Conservation (phyloP, 64 coral and sea anemone species). For the Montipora sp. region DNA sequence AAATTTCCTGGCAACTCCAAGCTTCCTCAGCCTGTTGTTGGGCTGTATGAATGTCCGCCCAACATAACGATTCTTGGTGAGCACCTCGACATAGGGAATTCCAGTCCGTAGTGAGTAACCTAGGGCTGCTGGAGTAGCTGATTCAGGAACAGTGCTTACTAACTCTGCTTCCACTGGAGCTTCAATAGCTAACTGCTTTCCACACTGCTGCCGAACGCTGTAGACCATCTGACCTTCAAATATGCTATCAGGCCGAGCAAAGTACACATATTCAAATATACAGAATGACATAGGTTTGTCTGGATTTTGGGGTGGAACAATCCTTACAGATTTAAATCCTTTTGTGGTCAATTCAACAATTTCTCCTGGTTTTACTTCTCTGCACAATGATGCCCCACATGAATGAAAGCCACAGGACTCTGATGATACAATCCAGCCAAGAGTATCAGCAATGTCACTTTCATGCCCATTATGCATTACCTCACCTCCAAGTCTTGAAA, state of each 20-base stretch:
- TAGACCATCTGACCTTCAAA: slow-evolving; percentile 99
- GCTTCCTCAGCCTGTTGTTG: slow-evolving; percentile 74
- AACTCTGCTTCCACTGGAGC: slow-evolving; percentile 90
- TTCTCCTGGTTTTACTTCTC: slow-evolving; percentile 90
- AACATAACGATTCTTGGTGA: slow-evolving; percentile 98
- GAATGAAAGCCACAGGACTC: slow-evolving; percentile 95
- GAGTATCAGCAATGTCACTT: slow-evolving; percentile 37
- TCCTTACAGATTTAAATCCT: slow-evolving; percentile 72
- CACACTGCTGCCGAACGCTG: slow-evolving; percentile 79
- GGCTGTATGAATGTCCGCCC: slow-evolving; percentile 99
- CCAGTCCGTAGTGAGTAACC: slow-evolving; percentile 79
- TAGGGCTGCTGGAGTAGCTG: slow-evolving; percentile 91
- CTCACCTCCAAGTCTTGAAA: slow-evolving; percentile 20
- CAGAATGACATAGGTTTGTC: slow-evolving; percentile 81
- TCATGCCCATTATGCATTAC: slow-evolving; percentile 45
- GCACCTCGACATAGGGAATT: slow-evolving; percentile 94
- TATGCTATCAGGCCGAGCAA: slow-evolving; percentile 96
- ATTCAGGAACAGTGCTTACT: slow-evolving; percentile 97
- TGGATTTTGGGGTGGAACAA: slow-evolving; percentile 56
- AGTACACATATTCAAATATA: slow-evolving; percentile 98
- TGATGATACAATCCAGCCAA: slow-evolving; percentile 88
- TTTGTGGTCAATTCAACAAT: slow-evolving; percentile 86
- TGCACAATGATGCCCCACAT: slow-evolving; percentile 84
- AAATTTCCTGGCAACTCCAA: slow-evolving; percentile 98
- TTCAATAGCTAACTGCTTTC: slow-evolving; percentile 89